Conservation (phyloP, 2,888 invertebrate species). For the Odontocerum albicorne region DNA sequence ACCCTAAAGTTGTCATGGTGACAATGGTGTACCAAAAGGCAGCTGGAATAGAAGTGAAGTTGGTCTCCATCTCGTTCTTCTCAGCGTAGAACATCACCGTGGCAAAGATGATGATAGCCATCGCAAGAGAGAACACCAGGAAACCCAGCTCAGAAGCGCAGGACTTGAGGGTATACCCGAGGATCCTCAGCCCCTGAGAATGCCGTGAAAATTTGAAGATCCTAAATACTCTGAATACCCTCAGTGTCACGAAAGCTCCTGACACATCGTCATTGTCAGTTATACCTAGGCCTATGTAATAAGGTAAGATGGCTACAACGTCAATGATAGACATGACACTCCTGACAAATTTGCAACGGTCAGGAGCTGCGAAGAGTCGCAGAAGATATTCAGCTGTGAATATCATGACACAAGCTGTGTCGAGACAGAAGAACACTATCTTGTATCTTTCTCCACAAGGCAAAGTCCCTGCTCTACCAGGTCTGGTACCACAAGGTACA, state of each 20-base stretch:
- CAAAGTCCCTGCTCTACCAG: constrained; percentile 82
- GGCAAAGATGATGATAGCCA: constrained; percentile 99
- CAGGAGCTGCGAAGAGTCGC: constrained; percentile 96
- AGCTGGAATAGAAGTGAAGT: constrained; percentile 99
- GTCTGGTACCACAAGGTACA: constrained; percentile 88
- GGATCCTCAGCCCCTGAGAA: constrained; percentile 96
- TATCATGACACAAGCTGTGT: constrained; percentile 99
- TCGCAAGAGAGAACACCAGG: constrained; percentile 97
- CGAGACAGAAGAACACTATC: constrained; percentile 97
- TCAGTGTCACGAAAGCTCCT: constrained; percentile 97
- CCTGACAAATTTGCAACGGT: constrained; percentile 95
- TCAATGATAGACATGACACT: constrained; percentile 99
- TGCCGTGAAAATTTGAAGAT: constrained; percentile 99
- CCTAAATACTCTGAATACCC: constrained; percentile 99
- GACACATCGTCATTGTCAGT: constrained; percentile 98
- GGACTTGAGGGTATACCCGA: constrained; percentile 98
- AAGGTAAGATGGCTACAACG: constrained; percentile 98
- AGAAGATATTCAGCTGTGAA: constrained; percentile 98
- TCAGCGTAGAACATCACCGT: constrained; percentile 99
- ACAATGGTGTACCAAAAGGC: constrained; percentile 99
- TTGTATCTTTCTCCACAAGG: constrained; percentile 98
- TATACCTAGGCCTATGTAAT: constrained; percentile 97
- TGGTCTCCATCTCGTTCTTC: constrained; percentile 95
- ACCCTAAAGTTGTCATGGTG: constrained; percentile 99
- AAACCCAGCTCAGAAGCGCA: constrained; percentile 99